Base-by-base conservation (phyloP, 2,888 invertebrate genomes). In the Lamellibrachia satsuma region DNA sequence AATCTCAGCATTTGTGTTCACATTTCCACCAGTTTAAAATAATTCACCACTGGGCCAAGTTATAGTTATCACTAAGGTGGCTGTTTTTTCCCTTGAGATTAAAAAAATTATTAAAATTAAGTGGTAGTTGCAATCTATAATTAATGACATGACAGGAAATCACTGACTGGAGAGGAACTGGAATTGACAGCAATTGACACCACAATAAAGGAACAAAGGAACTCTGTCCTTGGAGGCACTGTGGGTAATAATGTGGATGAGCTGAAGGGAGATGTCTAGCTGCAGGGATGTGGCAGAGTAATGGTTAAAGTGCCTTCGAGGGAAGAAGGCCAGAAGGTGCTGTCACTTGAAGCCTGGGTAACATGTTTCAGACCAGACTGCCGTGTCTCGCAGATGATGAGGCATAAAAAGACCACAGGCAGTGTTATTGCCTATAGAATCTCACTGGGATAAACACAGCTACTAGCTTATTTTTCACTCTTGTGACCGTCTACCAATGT, bases 111-210 rank as follows among this genome's bases (percentile, higher is more conserved):
- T 75, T 75, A 75, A n/a, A 75, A 75, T 75, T 75, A 75, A 75
- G 75, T 75, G n/a, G 75, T 22, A 75, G 15, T 75, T 75, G 75
- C n/a, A 15, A 75, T 75, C 75, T 75, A 75, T 75, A 75, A 75
- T 75, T 75, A 75, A 75, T 75, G 75, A 6, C 75, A 3, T n/a
- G 3, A 6, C 4, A 11, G 22, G n/a, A 75, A 22, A 22, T n/a
- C 6, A 6, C 15, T 75, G 75, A 75, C 22, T 6, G 22, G 55
- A 22, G 22, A 75, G 75, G 75, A 75, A 75, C 75, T 75, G 75
- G 75, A 75, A 22, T 75, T 75, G 75, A 75, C 75, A 75, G 75
- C n/a, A 15, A 75, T 75, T 75, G 75, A 75, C 75, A 75, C 75
- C 6, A 75, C 15, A 22, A 75, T 75, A 22, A 75, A 11, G 22